A percentile compares a stretch with the other conserved stretches of the same genome.
Evolutionary conservation across 2,888 invertebrate species (phyloP).

Genomic region (Coronaproctus castanopsis): DNA sequence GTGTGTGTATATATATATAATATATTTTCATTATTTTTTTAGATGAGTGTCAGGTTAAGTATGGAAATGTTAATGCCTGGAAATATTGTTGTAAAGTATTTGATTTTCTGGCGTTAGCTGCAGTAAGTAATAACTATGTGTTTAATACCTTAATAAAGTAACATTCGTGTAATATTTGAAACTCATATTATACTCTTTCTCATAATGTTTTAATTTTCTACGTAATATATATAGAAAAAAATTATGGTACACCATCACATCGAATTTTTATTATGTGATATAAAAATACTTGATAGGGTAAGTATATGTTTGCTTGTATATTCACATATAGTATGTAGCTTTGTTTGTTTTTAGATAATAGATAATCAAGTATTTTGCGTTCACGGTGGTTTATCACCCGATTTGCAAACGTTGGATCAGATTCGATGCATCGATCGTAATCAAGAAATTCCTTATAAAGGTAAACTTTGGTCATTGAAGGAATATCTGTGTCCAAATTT

Average conservation of each 20-base stretch:
- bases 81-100: conserved; percentile 95
- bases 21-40: conserved; percentile 23
- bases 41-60: conserved; percentile 96
- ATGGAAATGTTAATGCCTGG: conserved; percentile 98
- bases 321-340: no score
- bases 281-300: no score
- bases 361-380: conserved; percentile 94
- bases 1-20: no score
- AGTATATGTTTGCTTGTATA: no score
- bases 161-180: background rate
- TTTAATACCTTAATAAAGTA: background rate
- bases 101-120: conserved; percentile 91
- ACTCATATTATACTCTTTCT: background rate
- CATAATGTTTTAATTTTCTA: background rate
- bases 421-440: conserved; percentile 86
- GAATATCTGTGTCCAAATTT: background rate
- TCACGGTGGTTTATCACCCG: conserved; percentile 92
- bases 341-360: conserved; percentile 64
- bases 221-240: background rate
- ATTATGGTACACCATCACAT: background rate
- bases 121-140: conserved; percentile 28
- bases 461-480: no score
- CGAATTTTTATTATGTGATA: background rate
- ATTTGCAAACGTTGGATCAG: conserved; percentile 90
- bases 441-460: conserved; percentile 96